Percentiles rank a stretch among this genome's conserved stretches.
phyloP scores from a whole-genome alignment of 2,113 vertebrate genomes.

The Apus apus region DNA sequence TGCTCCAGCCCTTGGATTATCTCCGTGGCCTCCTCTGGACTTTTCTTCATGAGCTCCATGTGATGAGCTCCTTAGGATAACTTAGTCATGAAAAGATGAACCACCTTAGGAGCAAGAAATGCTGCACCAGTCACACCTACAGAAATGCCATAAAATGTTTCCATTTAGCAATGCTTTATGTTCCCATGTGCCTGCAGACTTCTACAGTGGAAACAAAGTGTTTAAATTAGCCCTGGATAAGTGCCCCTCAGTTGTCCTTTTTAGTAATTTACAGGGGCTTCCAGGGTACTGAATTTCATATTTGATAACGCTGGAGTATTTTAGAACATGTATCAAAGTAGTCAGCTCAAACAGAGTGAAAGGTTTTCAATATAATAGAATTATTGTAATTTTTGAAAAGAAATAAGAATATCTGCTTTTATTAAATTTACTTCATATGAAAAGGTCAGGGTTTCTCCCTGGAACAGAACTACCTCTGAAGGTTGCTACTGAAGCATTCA shows the following conservation, averaged over 20 bases:
- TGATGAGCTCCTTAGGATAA: not conserved
- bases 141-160: too few species aligned
- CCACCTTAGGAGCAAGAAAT: not conserved
- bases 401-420: not conserved
- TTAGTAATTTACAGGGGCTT: not conserved
- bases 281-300: not conserved
- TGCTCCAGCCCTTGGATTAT: too few species aligned
- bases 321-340: not conserved
- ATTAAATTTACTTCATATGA: slow-evolving; percentile 9
- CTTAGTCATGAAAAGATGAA: not conserved
- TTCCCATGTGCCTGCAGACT: too few species aligned
- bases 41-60: not conserved
- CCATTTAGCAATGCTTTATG: rapidly evolving
- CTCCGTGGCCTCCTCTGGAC: too few species aligned
- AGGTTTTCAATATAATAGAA: slow-evolving; percentile 26
- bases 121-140: not conserved
- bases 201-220: not conserved
- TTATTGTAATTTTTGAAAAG: slow-evolving; percentile 2
- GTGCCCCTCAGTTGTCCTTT: not conserved
- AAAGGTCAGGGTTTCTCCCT: not conserved
- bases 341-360: slow-evolving; percentile 37
- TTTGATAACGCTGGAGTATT: slow-evolving; percentile 16
- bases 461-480: not conserved
- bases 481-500: not conserved
- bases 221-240: not conserved